Evolutionary conservation across 1,140 invertebrate genomes (phyloP).

Genomic region (Camponotus pennsylvanicus): DNA sequence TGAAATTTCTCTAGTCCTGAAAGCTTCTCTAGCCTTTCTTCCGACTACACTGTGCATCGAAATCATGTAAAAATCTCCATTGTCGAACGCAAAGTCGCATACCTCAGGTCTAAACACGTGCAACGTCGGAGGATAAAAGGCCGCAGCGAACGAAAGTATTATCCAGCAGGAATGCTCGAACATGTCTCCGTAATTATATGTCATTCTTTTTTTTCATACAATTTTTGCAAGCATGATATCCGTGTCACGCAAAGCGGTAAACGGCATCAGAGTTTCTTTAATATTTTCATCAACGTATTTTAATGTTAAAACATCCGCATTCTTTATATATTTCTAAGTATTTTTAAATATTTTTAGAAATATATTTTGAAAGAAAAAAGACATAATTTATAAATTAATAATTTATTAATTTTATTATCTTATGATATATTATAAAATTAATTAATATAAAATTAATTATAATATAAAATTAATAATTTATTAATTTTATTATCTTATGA

Average conservation of each 20-base stretch:
- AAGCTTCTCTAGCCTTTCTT: neutral
- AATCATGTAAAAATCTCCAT: neutral
- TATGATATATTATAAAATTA: too few relatives aligned
- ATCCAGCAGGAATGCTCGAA: neutral
- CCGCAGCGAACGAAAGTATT: slow-evolving; percentile 45
- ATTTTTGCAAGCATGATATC: neutral
- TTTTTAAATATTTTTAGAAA: too few relatives aligned
- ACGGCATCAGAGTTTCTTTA: neutral
- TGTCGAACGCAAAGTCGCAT: slow-evolving; percentile 15
- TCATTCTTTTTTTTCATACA: slow-evolving; percentile 7
- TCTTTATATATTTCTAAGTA: too few relatives aligned
- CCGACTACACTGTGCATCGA: neutral
- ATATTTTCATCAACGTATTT: neutral
- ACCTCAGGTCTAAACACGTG: slow-evolving; percentile 3
- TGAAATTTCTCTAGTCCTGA: neutral
- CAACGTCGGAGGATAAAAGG: slow-evolving; percentile 19
- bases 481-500: neutral
- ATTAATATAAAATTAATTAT: too few relatives aligned
- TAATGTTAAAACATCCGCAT: neutral
- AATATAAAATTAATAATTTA: too few relatives aligned
- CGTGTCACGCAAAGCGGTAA: neutral
- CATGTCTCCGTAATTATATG: slow-evolving; percentile 21
- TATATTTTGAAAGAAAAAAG: too few relatives aligned
- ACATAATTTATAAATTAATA: too few relatives aligned
- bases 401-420: too few relatives aligned